A percentile compares a stretch with the other conserved stretches of the same genome.
Conservation (phyloP, 1,140 invertebrate species). For the Arion vulgaris region DNA sequence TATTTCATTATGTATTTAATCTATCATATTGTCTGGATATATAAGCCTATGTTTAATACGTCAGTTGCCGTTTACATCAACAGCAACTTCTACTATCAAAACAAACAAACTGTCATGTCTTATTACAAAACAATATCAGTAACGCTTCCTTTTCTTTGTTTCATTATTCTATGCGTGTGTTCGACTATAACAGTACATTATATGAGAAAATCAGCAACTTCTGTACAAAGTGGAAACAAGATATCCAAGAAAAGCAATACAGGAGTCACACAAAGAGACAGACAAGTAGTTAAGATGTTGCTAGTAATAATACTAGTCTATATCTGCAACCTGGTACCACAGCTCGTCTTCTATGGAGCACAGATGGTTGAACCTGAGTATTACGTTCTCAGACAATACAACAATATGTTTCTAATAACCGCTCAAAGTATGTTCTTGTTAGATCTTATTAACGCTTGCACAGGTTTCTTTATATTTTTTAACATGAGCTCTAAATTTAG, state of each 20-base stretch:
- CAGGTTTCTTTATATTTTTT: conserved; percentile 5
- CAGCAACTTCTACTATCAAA: conserved; percentile 4
- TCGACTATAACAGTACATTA: neutral
- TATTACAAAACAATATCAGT: neutral
- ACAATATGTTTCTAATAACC: neutral
- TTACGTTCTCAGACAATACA: neutral
- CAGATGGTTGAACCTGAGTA: neutral
- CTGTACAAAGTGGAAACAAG: neutral
- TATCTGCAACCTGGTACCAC: neutral
- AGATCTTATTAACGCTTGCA: neutral
- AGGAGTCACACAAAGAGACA: neutral
- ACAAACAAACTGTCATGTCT: neutral
- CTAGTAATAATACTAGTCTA: neutral
- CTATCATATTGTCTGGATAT: neutral
- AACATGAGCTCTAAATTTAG: conserved; percentile 8
- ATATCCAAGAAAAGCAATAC: neutral
- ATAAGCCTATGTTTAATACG: neutral
- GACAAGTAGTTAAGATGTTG: conserved; percentile 10
- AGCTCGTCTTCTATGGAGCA: neutral
- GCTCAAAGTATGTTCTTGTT: neutral
- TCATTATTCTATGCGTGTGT: neutral
- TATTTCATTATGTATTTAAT: conserved; percentile 12
- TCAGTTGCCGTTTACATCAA: neutral
- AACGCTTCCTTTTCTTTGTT: neutral
- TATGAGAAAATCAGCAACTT: neutral